phyloP scores from a whole-genome alignment of 2,797 vertebrate species.

The Pseudochirops cupreus region DNA sequence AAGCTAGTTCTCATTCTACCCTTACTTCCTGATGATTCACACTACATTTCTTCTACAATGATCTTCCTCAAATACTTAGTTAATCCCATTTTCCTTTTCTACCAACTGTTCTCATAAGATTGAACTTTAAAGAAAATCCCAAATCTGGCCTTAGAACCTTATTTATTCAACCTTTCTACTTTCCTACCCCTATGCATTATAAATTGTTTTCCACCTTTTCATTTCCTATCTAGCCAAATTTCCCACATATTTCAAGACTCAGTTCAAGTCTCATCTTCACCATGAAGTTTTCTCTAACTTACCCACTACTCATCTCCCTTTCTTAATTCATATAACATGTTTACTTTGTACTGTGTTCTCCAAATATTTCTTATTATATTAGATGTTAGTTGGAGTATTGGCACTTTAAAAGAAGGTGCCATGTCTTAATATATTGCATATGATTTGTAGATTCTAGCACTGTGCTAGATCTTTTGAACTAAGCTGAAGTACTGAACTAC shows the following conservation, averaged over 20 bases:
- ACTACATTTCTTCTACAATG: not conserved
- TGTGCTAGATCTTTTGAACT: not conserved
- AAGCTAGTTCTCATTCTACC: not conserved
- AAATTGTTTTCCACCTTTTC: not conserved
- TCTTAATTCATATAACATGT: not conserved
- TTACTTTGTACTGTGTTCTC: not conserved
- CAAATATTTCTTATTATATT: not conserved
- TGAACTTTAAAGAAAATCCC: not conserved
- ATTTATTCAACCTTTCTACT: too few species aligned
- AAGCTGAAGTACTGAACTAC: not conserved
- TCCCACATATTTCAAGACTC: not conserved
- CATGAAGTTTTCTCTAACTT: not conserved
- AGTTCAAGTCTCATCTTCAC: not conserved
- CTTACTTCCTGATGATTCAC: not conserved
- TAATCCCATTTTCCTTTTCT: not conserved
- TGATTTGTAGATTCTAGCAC: not conserved
- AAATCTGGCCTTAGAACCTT: too few species aligned
- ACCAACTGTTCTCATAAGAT: not conserved
- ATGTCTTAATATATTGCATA: not conserved
- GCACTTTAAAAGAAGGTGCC: not conserved
- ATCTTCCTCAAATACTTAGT: not conserved
- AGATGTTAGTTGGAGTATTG: not conserved
- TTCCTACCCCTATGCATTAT: not conserved
- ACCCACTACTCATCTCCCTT: not conserved
- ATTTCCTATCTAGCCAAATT: not conserved